A percentile compares a stretch with the other conserved stretches of the same genome.
Conservation (phyloP, 35 echinoderm and acorn worm species). For the Heliocidaris tuberculata region DNA sequence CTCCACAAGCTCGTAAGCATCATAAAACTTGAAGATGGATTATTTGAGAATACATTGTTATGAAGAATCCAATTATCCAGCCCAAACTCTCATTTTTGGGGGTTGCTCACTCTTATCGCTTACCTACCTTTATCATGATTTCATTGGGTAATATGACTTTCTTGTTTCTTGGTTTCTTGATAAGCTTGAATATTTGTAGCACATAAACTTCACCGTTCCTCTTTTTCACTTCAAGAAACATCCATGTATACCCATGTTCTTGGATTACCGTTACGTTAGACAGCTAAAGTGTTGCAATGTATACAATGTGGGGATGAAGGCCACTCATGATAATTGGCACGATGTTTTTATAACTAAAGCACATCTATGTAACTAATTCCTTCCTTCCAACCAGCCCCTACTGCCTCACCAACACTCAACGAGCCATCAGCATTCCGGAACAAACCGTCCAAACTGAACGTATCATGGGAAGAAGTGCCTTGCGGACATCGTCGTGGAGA, state of each 20-base stretch:
- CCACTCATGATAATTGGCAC: not conserved
- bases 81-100: not conserved
- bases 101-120: too few species aligned
- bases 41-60: not conserved
- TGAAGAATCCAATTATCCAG: not conserved
- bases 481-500: slow-evolving; percentile 49
- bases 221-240: too few species aligned
- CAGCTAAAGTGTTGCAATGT: too few species aligned
- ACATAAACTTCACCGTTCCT: too few species aligned
- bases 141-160: too few species aligned
- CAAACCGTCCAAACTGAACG: slow-evolving; percentile 37
- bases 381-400: not conserved
- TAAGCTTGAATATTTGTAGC: too few species aligned
- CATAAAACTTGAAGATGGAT: not conserved
- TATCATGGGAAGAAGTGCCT: slow-evolving; percentile 52
- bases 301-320: not conserved
- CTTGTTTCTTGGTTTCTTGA: too few species aligned
- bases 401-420: slow-evolving; percentile 1
- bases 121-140: not conserved
- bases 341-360: not conserved
- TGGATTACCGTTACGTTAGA: too few species aligned
- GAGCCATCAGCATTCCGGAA: not conserved
- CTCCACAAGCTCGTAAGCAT: slow-evolving; percentile 17
- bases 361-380: too few species aligned
- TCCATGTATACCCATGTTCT: too few species aligned